Percentiles rank a stretch among this genome's conserved stretches.
Conservation (phyloP, 2,113 vertebrate species). For the Toxostoma redivivum region DNA sequence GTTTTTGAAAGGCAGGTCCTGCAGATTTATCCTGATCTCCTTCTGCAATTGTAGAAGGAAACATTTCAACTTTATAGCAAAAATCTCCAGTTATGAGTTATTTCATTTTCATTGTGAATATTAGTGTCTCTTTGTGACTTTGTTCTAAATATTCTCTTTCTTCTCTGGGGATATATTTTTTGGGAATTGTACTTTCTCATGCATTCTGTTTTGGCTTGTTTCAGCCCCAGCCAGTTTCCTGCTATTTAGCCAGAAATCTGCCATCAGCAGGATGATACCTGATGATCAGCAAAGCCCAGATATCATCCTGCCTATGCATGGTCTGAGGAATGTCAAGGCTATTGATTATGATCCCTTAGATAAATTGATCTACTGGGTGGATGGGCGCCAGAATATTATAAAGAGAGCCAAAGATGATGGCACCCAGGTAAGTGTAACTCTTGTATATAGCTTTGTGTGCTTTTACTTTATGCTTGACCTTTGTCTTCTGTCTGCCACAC, state of each 20-base stretch:
- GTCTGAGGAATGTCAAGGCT: constrained; percentile 84
- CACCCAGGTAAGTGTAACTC: constrained; percentile 77
- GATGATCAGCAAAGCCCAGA: constrained; percentile 92
- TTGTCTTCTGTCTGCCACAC: background rate
- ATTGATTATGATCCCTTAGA: constrained; percentile 89
- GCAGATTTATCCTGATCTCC: background rate
- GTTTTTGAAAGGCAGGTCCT: background rate
- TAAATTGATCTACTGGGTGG: constrained; percentile 90
- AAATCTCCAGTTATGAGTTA: background rate
- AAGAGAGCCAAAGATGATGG: constrained; percentile 89
- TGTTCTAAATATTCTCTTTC: background rate
- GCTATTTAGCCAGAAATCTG: constrained; percentile 91
- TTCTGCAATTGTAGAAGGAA: background rate
- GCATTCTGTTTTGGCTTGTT: background rate
- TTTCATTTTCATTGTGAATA: background rate
- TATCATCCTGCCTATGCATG: constrained; percentile 90
- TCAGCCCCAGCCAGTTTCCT: constrained; percentile 89
- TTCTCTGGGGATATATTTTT: background rate
- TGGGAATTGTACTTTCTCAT: background rate
- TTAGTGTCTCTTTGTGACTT: background rate
- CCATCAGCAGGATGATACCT: constrained; percentile 91
- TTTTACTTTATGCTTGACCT: background rate
- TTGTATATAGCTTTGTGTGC: background rate
- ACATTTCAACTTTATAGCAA: background rate
- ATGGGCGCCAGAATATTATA: constrained; percentile 89